phyloP scores from a whole-genome alignment of 2,888 invertebrate species.

The Dryococelus australis region DNA sequence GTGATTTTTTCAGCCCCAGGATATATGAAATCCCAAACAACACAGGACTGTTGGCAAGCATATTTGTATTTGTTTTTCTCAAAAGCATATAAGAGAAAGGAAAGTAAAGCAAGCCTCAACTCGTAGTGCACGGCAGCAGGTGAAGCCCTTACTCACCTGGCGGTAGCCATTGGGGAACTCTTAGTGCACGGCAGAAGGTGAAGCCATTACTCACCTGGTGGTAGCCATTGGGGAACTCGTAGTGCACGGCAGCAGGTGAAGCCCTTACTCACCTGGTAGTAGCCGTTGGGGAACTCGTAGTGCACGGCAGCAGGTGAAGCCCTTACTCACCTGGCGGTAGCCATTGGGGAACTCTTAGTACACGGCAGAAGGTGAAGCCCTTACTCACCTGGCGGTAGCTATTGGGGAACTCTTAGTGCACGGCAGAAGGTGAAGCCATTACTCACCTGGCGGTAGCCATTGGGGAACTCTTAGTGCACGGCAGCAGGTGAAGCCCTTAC shows the following conservation, averaged over 20 bases:
- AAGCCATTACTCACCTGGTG: slow-evolving; percentile 69
- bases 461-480: slow-evolving; percentile 97
- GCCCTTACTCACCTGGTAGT: slow-evolving; percentile 71
- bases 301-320: too few species aligned
- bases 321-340: slow-evolving; percentile 74
- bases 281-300: slow-evolving; percentile 98
- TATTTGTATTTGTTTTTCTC: too few species aligned
- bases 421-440: too few species aligned
- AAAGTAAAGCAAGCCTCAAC: too few species aligned
- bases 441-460: slow-evolving; percentile 85
- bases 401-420: slow-evolving; percentile 96
- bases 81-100: too few species aligned
- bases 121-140: too few species aligned
- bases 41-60: too few species aligned
- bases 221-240: slow-evolving; percentile 98
- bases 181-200: slow-evolving; percentile 93
- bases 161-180: slow-evolving; percentile 99
- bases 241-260: too few species aligned
- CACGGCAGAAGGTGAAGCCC: too few species aligned
- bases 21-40: too few species aligned
- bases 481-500: too few species aligned
- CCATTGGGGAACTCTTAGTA: slow-evolving; percentile 99
- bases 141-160: slow-evolving; percentile 63
- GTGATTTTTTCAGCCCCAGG: too few species aligned
- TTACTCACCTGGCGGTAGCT: slow-evolving; percentile 82